Base-by-base conservation (phyloP, 1,140 invertebrate species). In the Pseudobourletiella spinata region DNA sequence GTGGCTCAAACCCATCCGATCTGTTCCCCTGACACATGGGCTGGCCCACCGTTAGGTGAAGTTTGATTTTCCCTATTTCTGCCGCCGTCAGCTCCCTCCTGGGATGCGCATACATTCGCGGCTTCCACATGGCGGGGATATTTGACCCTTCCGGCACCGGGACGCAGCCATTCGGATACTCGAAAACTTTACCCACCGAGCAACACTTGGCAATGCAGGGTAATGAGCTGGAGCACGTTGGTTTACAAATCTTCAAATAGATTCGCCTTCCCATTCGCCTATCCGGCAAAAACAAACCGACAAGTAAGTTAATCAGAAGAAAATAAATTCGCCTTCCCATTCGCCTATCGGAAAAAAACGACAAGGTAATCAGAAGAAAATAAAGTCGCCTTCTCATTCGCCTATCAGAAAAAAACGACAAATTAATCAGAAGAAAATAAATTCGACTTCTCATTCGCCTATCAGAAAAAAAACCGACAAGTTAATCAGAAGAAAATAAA, bases 201-300 rank as follows among this genome's bases (percentile, higher is more conserved):
- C 59, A 61, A 20, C 59, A 61, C 54, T 61, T 61, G n/a, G 24
- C 18, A 11, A 61, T 42, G 18, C 59, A 61, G 28, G 59, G 59
- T 22, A 16, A 20, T 4, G 18, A 22, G 14, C 59, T 50, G 2
- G 20, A 26, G 29, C 59, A 54, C 1, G 15, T 60, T 2, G 59
- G 48, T 26, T 39, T 25, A 26, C 59, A 61, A n/a, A 50, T 3
- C n/a, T 35, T 3, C 20, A 59, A 29, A 16, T 35, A 3, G 8
- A 20, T 35, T 6, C 28, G 8, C 15, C n/a, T 25, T 59, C 24
- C 24, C 15, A 22, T 35, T 2, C 3, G 6, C 26, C 44, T 30
- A n/a, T n/a, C n/a, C n/a, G n/a, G n/a, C n/a, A n/a, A n/a, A n/a
- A n/a, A n/a, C n/a, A n/a, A n/a, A n/a, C n/a, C n/a, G n/a, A n/a